A percentile compares a stretch with the other conserved stretches of the same genome.
phyloP scores from a whole-genome alignment of 2,113 vertebrate genomes.

The Furnarius figulus region DNA sequence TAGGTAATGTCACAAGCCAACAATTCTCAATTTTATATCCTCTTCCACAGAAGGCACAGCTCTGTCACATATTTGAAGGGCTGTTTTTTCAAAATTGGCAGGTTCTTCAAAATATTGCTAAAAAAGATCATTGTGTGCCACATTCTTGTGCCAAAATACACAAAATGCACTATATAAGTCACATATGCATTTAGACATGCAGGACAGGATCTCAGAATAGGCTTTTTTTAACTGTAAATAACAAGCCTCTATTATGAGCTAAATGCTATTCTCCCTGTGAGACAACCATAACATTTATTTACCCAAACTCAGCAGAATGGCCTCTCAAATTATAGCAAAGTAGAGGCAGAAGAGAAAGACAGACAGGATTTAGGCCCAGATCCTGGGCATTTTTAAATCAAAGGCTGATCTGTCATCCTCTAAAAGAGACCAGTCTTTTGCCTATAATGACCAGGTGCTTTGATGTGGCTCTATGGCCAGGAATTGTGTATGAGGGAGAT shows the following conservation, averaged over 20 bases:
- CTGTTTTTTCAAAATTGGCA: background rate
- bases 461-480: background rate
- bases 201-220: background rate
- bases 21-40: slow-evolving; percentile 21
- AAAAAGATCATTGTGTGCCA: background rate
- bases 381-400: background rate
- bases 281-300: slow-evolving; percentile 2
- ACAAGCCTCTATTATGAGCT: background rate
- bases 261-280: slow-evolving; percentile 4
- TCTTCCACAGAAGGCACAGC: slow-evolving; percentile 9
- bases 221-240: background rate
- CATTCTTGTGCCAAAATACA: slow-evolving; percentile 35
- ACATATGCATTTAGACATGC: background rate
- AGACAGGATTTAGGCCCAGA: background rate
- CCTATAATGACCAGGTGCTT: background rate
- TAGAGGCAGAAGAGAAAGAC: background rate
- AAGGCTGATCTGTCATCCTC: background rate
- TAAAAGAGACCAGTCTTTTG: background rate
- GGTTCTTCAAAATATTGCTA: slow-evolving; percentile 24
- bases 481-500: background rate
- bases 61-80: background rate
- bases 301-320: background rate
- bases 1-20: background rate
- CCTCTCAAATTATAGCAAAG: slow-evolving; percentile 41
- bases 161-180: background rate